A percentile compares a stretch with the other conserved stretches of the same genome.
These are phyloP conservation scores for Saimiri boliviensis DNA, from an alignment of 2,113 vertebrate genomes.

Conservation along the genomic window DNA sequence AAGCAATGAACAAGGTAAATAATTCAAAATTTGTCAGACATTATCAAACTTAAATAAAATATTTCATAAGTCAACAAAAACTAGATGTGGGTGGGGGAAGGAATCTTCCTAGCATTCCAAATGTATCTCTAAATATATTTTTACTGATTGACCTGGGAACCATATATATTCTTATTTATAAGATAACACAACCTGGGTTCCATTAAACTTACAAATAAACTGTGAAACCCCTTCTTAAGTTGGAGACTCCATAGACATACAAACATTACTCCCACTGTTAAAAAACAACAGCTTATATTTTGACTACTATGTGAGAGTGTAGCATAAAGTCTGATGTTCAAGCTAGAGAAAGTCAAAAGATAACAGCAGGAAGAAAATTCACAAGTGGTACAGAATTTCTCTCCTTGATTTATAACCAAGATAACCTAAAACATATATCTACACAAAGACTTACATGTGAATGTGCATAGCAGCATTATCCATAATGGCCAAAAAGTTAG, in stretches of 20 bases:
- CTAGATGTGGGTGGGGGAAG: neutral
- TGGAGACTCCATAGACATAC: neutral
- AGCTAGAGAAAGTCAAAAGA: neutral
- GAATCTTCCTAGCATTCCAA: constrained; percentile 15
- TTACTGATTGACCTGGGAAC: neutral
- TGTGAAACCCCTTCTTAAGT: constrained; percentile 30
- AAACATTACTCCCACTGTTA: neutral
- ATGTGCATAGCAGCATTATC: neutral
- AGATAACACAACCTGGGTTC: neutral
- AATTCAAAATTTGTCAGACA: neutral
- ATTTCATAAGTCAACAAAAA: constrained; percentile 48
- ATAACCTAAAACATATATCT: neutral
- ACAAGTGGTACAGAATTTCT: neutral
- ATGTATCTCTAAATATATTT: neutral
- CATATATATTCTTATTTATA: constrained; percentile 32
- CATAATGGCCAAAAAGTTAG: neutral
- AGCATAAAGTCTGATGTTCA: constrained; percentile 29
- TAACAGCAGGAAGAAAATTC: constrained; percentile 10
- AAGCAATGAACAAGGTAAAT: neutral
- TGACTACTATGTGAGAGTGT: neutral
- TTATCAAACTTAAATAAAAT: constrained; percentile 41
- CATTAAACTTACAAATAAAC: constrained; percentile 37
- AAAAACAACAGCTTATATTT: constrained; percentile 38
- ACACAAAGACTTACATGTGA: neutral
- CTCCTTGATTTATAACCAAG: neutral